These are phyloP conservation scores for Pedetes capensis DNA, from an alignment of 2,113 vertebrate species.

Conservation along the genomic window DNA sequence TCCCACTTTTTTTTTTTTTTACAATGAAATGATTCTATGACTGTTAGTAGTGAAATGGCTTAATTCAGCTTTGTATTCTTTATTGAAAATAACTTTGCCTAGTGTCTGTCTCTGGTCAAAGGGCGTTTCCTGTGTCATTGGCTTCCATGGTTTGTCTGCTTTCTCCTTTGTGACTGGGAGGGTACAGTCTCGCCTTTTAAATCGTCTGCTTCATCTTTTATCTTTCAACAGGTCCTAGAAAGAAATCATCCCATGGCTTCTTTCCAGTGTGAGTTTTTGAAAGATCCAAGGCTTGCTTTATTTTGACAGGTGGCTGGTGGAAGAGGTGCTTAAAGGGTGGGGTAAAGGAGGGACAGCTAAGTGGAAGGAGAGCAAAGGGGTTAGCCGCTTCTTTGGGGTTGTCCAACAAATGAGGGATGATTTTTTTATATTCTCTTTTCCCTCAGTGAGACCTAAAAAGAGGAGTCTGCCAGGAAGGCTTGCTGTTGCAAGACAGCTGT, in stretches of 20 bases:
- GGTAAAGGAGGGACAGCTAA: not conserved
- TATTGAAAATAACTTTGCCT: slow-evolving; percentile 64
- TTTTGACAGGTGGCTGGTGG: slow-evolving; percentile 76
- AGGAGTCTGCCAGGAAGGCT: not conserved
- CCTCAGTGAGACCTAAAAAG: not conserved
- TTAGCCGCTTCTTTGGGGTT: not conserved
- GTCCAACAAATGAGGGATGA: not conserved
- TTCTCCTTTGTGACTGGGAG: slow-evolving; percentile 59
- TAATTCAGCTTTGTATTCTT: slow-evolving; percentile 60
- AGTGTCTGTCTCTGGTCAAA: slow-evolving; percentile 63
- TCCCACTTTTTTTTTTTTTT: slow-evolving; percentile 41
- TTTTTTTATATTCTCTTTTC: not conserved
- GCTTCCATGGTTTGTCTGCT: slow-evolving; percentile 61
- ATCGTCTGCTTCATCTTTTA: slow-evolving; percentile 67
- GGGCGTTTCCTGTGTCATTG: slow-evolving; percentile 66
- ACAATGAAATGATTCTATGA: slow-evolving; percentile 73
- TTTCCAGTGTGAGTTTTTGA: slow-evolving; percentile 65
- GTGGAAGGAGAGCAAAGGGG: not conserved
- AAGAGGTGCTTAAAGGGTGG: slow-evolving; percentile 51
- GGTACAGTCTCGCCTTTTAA: slow-evolving; percentile 60
- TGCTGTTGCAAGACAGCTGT: slow-evolving; percentile 14
- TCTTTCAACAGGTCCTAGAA: slow-evolving; percentile 72
- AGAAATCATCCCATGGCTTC: slow-evolving; percentile 55
- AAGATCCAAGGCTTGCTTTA: slow-evolving; percentile 58
- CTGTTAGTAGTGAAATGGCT: slow-evolving; percentile 70